Conservation (phyloP, 2,113 vertebrate genomes). For the Onychostruthus taczanowskii region DNA sequence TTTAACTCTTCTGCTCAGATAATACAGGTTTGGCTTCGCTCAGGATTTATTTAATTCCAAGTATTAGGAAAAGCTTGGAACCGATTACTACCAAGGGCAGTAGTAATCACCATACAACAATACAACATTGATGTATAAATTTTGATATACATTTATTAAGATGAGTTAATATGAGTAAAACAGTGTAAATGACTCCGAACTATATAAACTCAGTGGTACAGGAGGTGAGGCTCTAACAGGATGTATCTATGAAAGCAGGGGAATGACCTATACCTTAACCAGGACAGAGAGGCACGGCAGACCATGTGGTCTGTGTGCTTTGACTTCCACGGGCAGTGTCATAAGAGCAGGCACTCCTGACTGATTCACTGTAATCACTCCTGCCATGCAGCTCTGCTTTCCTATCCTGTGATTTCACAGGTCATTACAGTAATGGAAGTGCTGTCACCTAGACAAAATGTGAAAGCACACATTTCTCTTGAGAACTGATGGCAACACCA, state of each 20-base stretch:
- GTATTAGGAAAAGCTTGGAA: not conserved
- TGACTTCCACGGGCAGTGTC: not conserved
- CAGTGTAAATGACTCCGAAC: not conserved
- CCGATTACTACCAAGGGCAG: not conserved
- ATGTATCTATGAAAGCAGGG: not conserved
- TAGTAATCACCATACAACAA: not conserved
- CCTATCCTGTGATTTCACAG: not conserved
- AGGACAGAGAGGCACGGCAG: not conserved
- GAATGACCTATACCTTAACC: not conserved
- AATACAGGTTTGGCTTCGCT: not conserved
- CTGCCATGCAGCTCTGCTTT: not conserved
- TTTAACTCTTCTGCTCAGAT: not conserved
- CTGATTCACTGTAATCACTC: not conserved
- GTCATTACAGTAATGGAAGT: not conserved
- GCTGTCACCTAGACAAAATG: not conserved
- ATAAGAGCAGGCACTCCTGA: not conserved
- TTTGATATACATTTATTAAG: not conserved
- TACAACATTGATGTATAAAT: not conserved
- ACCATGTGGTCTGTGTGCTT: not conserved
- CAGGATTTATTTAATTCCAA: not conserved
- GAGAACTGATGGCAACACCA: not conserved
- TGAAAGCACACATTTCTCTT: not conserved
- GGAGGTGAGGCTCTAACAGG: not conserved
- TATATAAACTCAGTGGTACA: not conserved
- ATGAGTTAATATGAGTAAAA: not conserved